Base-by-base conservation (phyloP, 2,797 vertebrate species). In the Anas georgica region DNA sequence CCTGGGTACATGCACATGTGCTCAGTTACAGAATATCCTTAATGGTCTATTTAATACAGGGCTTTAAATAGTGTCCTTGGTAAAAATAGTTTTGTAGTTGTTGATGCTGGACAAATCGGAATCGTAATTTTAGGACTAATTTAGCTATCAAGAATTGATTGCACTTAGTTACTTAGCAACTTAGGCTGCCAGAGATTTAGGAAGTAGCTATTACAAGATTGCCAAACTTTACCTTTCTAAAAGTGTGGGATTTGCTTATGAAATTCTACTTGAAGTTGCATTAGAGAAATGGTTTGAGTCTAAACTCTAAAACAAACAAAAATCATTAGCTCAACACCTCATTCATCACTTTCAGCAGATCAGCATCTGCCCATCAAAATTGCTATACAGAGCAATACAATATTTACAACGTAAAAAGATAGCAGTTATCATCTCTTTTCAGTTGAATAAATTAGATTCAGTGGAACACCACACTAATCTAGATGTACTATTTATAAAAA, bases 71-170 rank as follows among this genome's bases (percentile, higher is more conserved):
- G 16, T 56, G 17, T 88, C 20, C 25, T 54, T 60, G 35, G 52
- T 56, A 84, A 93, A 92, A 91, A 70, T 58, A 55, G 11, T 45
- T 91, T 94, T 90, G 50, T 60, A 77, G 25, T 29, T 29, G 60
- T 68, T 83, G 77, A 89, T 95, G 91, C 13, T 39, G 59, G 89
- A 80, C 33, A 88, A 95, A 91, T 92, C 75, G 81, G 81, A 54
- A 80, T 72, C 62, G 31, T 35, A 95, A 72, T 94, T 86, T 88
- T 74, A 83, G 39, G 59, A 48, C 60, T 88, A 92, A 94, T 92
- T 97, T 96, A 94, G 48, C 33, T 91, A 72, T 76, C 85, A 89
- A 91, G 45, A 67, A 87, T 80, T 93, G 46, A 80, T 83, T 64
- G 48, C 45, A 88, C 33, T 86, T 67, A 86, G 88, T 83, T 75